Evolutionary conservation across 2,888 invertebrate species (phyloP).

Genomic region (Melanchra persicariae): DNA sequence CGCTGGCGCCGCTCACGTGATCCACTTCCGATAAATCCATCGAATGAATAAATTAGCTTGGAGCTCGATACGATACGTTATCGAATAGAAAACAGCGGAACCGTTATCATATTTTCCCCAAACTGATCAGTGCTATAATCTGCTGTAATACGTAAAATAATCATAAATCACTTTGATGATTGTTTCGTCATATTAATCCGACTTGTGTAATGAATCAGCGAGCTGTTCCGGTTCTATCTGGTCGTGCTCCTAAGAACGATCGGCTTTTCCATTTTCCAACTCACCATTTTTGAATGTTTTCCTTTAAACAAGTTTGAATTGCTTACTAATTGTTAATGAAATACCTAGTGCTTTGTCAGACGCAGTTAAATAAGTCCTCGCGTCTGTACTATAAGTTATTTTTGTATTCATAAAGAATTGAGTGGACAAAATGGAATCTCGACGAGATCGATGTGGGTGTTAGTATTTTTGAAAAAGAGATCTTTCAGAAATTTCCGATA

Average conservation of each 20-base stretch:
- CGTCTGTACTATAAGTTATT: too few relatives aligned
- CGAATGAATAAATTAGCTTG: conserved; percentile 56
- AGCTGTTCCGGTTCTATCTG: not conserved
- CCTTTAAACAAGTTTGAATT: too few relatives aligned
- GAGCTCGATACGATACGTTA: conserved; percentile 39
- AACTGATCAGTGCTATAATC: conserved; percentile 18
- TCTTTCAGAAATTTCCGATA: too few relatives aligned
- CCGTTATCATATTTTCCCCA: conserved; percentile 38
- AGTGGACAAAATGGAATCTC: too few relatives aligned
- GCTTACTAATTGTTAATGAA: too few relatives aligned
- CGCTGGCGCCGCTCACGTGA: conserved; percentile 50
- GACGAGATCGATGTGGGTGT: too few relatives aligned
- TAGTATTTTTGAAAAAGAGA: too few relatives aligned
- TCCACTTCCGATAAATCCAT: conserved; percentile 54
- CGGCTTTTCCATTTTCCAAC: not conserved
- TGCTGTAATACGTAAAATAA: conserved; percentile 20
- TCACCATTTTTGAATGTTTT: not conserved
- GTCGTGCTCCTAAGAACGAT: not conserved
- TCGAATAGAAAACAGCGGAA: conserved; percentile 41
- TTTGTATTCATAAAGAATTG: too few relatives aligned
- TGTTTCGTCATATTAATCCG: conserved; percentile 34
- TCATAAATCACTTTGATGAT: conserved; percentile 23
- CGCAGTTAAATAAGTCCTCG: too few relatives aligned
- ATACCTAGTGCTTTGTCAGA: too few relatives aligned
- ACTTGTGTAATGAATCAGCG: conserved; percentile 1